Evolutionary conservation across 1,140 invertebrate genomes (phyloP), one percentile per base, ranked within the genome.

Genomic region (Papilio helenus): DNA sequence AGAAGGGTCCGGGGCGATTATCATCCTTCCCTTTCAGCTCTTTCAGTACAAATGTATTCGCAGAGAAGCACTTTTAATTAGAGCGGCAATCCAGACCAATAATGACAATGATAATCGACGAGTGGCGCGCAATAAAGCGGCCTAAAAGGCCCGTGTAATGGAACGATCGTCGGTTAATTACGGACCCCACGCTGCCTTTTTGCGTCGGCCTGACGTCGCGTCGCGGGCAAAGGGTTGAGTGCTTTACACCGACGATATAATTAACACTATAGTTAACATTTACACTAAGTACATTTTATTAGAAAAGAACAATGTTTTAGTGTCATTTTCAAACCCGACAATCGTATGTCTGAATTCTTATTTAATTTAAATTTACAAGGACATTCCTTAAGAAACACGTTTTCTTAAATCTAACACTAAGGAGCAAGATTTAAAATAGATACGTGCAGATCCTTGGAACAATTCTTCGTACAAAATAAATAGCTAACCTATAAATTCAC

Each of bases 111-210:
- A 76, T 34, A 76, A 76, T 34, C 49, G 73, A 65, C 61, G 23
- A 65, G 23, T 65, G 49, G 73, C 73, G 49, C 73, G 18, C 49
- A 76, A 76, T 76, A 76, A 58, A 76, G 49, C 73, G 73, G 46
- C 46, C 73, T 49, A 74, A 76, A 76, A 49, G 73, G 73, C 51
- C 73, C 73, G 73, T 55, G 73, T 76, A 76, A 76, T 76, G 73
- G 73, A 76, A 12, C 73, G 73, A 76, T 76, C 26, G 72, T 23
- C 29, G 46, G 73, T 76, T 76, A 58, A 76, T 76, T 76, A 76
- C 42, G 39, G 44, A 74, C 44, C 20, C 39, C 72, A 14, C n/a
- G 42, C 72, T 26, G 72, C 72, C 72, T 74, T 74, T 74, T 74
- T 74, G 46, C 44, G 23, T 23, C n/a, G 20, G 44, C n/a, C 44